A percentile compares a stretch with the other conserved stretches of the same genome.
Conservation (phyloP, 2,113 vertebrate species). For the Prietella phreatophila region DNA sequence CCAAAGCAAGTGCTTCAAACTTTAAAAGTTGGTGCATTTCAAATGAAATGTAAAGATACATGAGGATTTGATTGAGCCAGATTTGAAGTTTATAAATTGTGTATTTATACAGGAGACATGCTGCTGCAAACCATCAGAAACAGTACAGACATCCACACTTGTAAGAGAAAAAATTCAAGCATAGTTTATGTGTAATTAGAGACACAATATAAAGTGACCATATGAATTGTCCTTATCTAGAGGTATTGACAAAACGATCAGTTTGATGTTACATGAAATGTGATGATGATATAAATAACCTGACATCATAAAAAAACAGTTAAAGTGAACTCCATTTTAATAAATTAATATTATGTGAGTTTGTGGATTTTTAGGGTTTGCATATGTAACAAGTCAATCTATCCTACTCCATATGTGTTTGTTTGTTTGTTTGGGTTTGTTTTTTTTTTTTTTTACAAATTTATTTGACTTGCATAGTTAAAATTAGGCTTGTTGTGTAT, state of each 20-base stretch:
- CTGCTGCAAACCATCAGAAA: background rate
- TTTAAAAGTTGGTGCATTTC: background rate
- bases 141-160: background rate
- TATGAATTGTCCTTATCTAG: background rate
- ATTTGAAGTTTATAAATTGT: background rate
- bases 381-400: background rate
- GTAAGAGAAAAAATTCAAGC: background rate
- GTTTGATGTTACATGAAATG: background rate
- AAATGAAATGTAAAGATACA: too few relatives aligned
- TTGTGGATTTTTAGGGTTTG: background rate
- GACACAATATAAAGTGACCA: too few relatives aligned
- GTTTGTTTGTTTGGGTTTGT: too few relatives aligned
- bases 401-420: background rate
- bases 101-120: too few relatives aligned
- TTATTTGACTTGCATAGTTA: background rate
- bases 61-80: background rate
- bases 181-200: background rate
- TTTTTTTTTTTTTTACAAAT: background rate
- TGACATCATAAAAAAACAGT: background rate
- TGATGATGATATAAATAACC: background rate
- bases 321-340: background rate
- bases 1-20: background rate
- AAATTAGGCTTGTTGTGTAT: background rate
- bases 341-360: background rate
- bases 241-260: background rate